Conservation (phyloP, 1,140 invertebrate species). For the Trinorchestia longiramus region DNA sequence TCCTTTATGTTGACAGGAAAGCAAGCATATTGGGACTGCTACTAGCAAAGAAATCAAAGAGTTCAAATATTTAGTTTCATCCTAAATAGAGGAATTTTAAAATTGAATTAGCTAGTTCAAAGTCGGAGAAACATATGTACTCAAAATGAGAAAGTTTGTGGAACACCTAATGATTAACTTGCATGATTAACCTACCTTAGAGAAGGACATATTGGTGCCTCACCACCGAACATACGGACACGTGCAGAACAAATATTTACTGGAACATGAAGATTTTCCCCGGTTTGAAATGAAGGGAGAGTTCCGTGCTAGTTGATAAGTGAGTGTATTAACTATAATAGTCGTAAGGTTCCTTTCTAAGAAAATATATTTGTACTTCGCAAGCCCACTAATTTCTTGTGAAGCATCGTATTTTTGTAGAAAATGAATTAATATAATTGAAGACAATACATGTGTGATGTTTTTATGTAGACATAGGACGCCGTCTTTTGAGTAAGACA, state of each 20-base stretch:
- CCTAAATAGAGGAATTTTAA: too few relatives aligned
- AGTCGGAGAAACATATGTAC: too few relatives aligned
- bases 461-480: slow-evolving; percentile 14
- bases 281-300: not conserved
- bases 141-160: too few relatives aligned
- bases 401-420: slow-evolving; percentile 51
- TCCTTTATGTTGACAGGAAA: too few relatives aligned
- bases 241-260: not conserved
- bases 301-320: not conserved
- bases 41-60: too few relatives aligned
- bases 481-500: not conserved
- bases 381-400: slow-evolving; percentile 38
- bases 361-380: slow-evolving; percentile 46
- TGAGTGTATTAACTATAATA: slow-evolving; percentile 15
- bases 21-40: too few relatives aligned
- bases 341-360: slow-evolving; percentile 17
- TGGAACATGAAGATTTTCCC: not conserved
- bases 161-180: too few relatives aligned
- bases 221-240: not conserved
- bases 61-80: too few relatives aligned
- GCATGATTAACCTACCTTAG: too few relatives aligned
- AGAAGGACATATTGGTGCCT: too few relatives aligned
- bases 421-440: slow-evolving; percentile 22
- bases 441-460: slow-evolving; percentile 41
- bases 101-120: too few relatives aligned